These are phyloP conservation scores for Armadillidium nasatum DNA, from an alignment of 1,140 invertebrate genomes.

Conservation along the genomic window DNA sequence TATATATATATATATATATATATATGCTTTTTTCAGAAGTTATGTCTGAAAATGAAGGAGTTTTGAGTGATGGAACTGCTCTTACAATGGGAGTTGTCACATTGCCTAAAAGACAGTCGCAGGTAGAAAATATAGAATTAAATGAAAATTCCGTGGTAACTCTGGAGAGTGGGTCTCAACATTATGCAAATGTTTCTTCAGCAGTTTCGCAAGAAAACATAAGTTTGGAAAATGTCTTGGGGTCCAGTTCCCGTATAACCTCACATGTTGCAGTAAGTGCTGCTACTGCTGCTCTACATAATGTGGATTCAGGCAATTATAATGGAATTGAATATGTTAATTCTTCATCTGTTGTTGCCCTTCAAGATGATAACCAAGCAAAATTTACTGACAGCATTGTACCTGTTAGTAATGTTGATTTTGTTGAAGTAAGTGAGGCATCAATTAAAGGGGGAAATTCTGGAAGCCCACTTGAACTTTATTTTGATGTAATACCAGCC, in stretches of 20 bases:
- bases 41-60: conserved; percentile 39
- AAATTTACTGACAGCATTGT: conserved; percentile 35
- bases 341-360: conserved; percentile 23
- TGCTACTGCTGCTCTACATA: conserved; percentile 23
- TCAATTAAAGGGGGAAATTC: conserved; percentile 32
- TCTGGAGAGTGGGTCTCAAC: conserved; percentile 21
- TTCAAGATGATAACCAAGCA: conserved; percentile 31
- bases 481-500: conserved; percentile 37
- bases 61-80: conserved; percentile 29
- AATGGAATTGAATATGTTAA: conserved; percentile 32
- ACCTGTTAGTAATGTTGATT: conserved; percentile 34
- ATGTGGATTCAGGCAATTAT: conserved; percentile 16
- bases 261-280: conserved; percentile 22
- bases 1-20: too few relatives aligned
- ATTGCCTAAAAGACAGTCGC: conserved; percentile 36
- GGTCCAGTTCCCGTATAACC: conserved; percentile 19
- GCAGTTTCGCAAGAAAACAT: conserved; percentile 21
- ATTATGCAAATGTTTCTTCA: conserved; percentile 29
- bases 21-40: conserved; percentile 28
- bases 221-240: conserved; percentile 29
- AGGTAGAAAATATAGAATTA: conserved; percentile 32
- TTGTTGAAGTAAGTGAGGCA: conserved; percentile 39
- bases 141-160: conserved; percentile 19
- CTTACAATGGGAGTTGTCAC: conserved; percentile 35
- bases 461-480: conserved; percentile 27